phyloP scores from a whole-genome alignment of 2,113 vertebrate genomes.

The Parotia lawesii region DNA sequence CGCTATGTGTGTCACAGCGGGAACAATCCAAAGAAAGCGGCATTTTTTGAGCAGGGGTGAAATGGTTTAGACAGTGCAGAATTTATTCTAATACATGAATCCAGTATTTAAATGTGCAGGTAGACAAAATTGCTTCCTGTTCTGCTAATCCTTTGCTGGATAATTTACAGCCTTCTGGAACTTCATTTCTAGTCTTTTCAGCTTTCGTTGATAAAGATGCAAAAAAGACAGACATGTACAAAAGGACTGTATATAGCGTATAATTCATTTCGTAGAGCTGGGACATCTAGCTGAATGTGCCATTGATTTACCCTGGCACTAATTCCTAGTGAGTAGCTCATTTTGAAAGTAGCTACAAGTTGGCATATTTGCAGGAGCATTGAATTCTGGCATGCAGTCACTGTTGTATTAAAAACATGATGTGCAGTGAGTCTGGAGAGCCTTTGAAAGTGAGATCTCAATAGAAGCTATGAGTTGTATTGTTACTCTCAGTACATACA shows the following conservation, averaged over 20 bases:
- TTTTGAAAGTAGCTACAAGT: conserved; percentile 60
- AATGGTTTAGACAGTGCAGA: background rate
- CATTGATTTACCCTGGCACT: conserved; percentile 64
- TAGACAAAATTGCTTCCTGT: conserved; percentile 19
- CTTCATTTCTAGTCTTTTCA: conserved; percentile 34
- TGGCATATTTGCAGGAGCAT: conserved; percentile 54
- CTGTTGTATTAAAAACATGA: conserved; percentile 52
- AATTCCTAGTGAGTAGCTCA: conserved; percentile 47
- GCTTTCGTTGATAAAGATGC: conserved; percentile 37
- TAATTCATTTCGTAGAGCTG: conserved; percentile 46
- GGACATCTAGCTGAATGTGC: conserved; percentile 60
- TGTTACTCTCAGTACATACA: conserved; percentile 2
- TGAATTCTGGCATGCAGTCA: conserved; percentile 44
- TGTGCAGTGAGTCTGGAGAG: conserved; percentile 16
- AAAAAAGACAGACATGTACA: conserved; percentile 24
- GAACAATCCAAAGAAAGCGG: background rate
- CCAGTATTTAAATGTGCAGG: background rate
- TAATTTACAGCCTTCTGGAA: conserved; percentile 44
- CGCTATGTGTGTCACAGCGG: background rate
- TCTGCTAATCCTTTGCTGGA: conserved; percentile 18
- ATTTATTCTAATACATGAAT: background rate
- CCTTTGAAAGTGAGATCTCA: conserved; percentile 49
- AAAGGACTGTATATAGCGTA: conserved; percentile 54
- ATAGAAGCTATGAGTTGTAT: conserved; percentile 22
- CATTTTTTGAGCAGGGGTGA: background rate